These are phyloP conservation scores for Strigamia maritima DNA, from an alignment of 2,888 invertebrate species.

Conservation along the genomic window DNA sequence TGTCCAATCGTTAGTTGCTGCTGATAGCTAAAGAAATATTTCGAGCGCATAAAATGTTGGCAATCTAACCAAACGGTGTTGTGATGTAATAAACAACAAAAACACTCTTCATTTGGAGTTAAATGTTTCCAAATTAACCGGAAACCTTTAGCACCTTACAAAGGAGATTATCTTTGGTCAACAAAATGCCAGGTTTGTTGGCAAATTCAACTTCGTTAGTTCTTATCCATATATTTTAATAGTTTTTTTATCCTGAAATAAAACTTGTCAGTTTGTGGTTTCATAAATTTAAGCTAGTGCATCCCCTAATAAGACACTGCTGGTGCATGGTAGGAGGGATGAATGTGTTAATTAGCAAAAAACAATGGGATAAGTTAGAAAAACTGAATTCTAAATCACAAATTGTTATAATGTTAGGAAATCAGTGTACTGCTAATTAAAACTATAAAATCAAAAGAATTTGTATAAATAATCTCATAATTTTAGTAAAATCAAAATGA, in stretches of 20 bases:
- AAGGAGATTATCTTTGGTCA: not conserved
- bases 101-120: not conserved
- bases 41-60: conserved; percentile 10
- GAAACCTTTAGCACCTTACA: not conserved
- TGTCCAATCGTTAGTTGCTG: not conserved
- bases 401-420: too few species aligned
- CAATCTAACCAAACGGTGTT: not conserved
- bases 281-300: not conserved
- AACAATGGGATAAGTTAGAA: too few species aligned
- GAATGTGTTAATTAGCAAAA: not conserved
- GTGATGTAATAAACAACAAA: not conserved
- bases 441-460: too few species aligned
- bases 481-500: not conserved
- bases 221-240: not conserved
- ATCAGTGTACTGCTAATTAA: too few species aligned
- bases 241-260: not conserved
- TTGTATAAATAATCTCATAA: not conserved
- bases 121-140: conserved; percentile 6
- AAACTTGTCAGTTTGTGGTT: not conserved
- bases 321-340: not conserved
- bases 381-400: too few species aligned
- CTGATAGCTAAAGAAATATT: not conserved
- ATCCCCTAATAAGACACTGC: not conserved
- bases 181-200: too few species aligned
- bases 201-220: too few species aligned